Evolutionary conservation across 2,797 vertebrate species (phyloP), one percentile per base, ranked within the genome.

Genomic region (Poeciliopsis infans): DNA sequence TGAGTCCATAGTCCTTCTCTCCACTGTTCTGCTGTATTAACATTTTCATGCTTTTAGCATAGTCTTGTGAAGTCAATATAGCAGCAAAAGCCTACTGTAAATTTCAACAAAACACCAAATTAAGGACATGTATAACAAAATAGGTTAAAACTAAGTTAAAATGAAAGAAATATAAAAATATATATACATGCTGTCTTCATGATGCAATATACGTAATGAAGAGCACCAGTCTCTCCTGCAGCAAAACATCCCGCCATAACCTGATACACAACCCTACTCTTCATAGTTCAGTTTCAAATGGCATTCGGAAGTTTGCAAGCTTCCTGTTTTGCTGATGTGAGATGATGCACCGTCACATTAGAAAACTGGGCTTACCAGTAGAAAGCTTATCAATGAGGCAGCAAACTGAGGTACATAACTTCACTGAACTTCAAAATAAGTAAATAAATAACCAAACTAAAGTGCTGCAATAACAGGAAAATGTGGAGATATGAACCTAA

Each of bases 11-110:
- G 64, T 25, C 64, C 5, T 41, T 23, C 20, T 68, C 20, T 68
- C 59, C 59, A 20, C 74, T 77, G 18, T 75, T 80, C 6, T 72
- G 33, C 16, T 45, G 53, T 76, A 75, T 45, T 79, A 23, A 77
- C 43, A 75, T 43, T 80, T 76, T 82, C 23, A 74, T 46, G 31
- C 31, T 57, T 78, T 74, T 75, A 75, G 59, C 75, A 72, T 1
- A 83, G 82, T 72, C 20, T 43, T 64, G 53, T 66, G 25, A 61
- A 70, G 8, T 64, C 16, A 39, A 28, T 74, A 66, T 71, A 57
- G 12, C 23, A 23, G 28, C 18, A 49, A 51, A 51, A 7, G 20
- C 7, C 49, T 46, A 16, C 41, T 36, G 1, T n/a, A 39, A 25
- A 18, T 55, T 59, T 31, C 39, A 28, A 61, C 59, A 61, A 61